Evolutionary conservation across 1,140 invertebrate species (phyloP), one percentile per base, ranked within the genome.

Genomic region (Hirudo medicinalis): DNA sequence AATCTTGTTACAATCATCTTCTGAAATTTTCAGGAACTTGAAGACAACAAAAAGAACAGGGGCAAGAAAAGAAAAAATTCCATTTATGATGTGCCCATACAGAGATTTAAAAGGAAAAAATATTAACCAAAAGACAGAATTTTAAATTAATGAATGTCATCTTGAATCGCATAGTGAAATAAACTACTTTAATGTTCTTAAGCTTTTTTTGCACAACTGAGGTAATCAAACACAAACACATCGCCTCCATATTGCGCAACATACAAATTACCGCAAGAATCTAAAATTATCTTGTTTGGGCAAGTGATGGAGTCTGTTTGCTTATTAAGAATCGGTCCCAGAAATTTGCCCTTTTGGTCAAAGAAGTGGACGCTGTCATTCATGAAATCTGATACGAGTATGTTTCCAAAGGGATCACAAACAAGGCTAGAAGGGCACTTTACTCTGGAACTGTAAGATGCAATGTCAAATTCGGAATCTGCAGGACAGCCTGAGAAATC

Each of bases 51-150:
- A 25, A 63, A n/a, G 15, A 63, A 63, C 8, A 63, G 57, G 29
- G 29, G 57, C 29, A 22, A 25, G 57, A 63, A 63, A 63, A 63
- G 57, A 6, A 63, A 32, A 22, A 63, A 32, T 15, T 25, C 29
- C 29, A 32, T 32, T 20, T 25, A 63, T 63, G 57, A 63, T 25
- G 57, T 63, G 3, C 57, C 57, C 9, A 19, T 63, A 20, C 22
- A 63, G 57, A 63, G 19, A n/a, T 63, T 63, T n/a, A 63, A 63
- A 63, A 63, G 13, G 29, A 63, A 63, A 32, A 63, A 63, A 32
- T 63, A 63, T 32, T 63, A 63, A 32, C 13, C 3, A 17, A 49
- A 49, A 15, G 11, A 8, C 43, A 49, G 43, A 49, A 49, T 49
- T 49, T 15, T 49, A 13, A 2, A 49, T 49, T 49, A 11, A 49